Conservation (phyloP, 2,113 vertebrate species). For the Periophthalmus modestus region DNA sequence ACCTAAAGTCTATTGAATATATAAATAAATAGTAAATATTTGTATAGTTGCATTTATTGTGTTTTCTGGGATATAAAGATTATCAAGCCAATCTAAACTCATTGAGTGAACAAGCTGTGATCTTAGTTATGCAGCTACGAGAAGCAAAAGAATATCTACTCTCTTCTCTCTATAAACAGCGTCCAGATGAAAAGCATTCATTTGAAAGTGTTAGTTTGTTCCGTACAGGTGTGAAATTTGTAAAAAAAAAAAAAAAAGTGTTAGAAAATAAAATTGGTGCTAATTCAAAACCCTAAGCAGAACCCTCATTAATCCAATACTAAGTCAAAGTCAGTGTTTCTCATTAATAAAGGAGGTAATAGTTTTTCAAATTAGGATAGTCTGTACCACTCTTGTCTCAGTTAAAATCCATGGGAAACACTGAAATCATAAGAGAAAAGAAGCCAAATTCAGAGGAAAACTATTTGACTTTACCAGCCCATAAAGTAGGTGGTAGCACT, state of each 20-base stretch:
- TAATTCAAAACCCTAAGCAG: neutral
- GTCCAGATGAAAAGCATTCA: conserved; percentile 22
- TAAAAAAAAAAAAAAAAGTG: conserved; percentile 1
- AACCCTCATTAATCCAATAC: neutral
- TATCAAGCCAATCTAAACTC: neutral
- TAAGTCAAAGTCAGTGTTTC: neutral
- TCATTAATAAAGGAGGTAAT: neutral
- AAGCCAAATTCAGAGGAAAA: too few species aligned
- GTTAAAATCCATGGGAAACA: too few species aligned
- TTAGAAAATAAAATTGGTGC: neutral
- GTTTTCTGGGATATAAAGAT: neutral
- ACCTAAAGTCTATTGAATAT: too few species aligned
- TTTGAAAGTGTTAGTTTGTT: conserved; percentile 15
- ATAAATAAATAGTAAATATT: neutral
- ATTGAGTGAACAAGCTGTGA: neutral
- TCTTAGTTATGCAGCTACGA: neutral
- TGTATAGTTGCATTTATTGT: neutral
- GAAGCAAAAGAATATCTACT: neutral
- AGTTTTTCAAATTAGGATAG: too few species aligned
- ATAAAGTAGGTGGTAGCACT: neutral
- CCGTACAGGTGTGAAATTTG: neutral
- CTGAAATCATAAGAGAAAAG: neutral
- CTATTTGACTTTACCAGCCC: neutral
- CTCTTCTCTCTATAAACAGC: neutral
- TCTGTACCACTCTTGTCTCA: too few species aligned